Conservation (phyloP, 2,888 invertebrate genomes). For the Germaria angustata region DNA sequence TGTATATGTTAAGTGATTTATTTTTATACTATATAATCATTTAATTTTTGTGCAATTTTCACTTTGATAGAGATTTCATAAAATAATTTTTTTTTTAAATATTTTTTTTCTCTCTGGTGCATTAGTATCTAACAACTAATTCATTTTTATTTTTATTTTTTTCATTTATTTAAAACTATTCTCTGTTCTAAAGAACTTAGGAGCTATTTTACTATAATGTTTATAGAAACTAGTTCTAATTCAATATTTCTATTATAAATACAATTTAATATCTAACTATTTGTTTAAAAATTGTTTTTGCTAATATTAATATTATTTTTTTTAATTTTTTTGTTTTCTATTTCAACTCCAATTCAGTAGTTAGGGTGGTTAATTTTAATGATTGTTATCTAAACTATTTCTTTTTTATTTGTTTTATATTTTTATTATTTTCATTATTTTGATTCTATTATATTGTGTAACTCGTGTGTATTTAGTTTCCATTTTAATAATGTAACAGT, state of each 20-base stretch:
- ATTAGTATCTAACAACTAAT: slow-evolving; percentile 51
- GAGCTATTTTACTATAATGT: background rate
- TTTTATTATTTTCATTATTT: slow-evolving; percentile 3
- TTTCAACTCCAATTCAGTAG: slow-evolving; percentile 11
- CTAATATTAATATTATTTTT: slow-evolving; percentile 8
- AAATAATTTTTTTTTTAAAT: background rate
- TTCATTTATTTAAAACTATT: background rate
- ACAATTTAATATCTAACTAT: slow-evolving; percentile 47
- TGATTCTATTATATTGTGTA: slow-evolving; percentile 4
- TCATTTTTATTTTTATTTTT: slow-evolving; percentile 4
- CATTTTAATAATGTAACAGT: slow-evolving; percentile 33
- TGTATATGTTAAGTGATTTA: background rate
- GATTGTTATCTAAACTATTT: slow-evolving; percentile 32
- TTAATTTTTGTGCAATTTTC: slow-evolving; percentile 23
- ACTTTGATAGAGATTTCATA: slow-evolving; percentile 20
- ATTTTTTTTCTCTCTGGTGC: slow-evolving; percentile 42
- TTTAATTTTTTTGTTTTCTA: background rate
- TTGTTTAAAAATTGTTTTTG: slow-evolving; percentile 24
- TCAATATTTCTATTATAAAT: slow-evolving; percentile 41
- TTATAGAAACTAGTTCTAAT: slow-evolving; percentile 45
- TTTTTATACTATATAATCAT: background rate
- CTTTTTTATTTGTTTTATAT: no score
- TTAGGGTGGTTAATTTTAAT: slow-evolving; percentile 34
- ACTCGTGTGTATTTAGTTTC: slow-evolving; percentile 9
- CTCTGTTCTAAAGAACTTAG: background rate